Conservation (phyloP, 2,797 vertebrate species). For the Acomys russatus region DNA sequence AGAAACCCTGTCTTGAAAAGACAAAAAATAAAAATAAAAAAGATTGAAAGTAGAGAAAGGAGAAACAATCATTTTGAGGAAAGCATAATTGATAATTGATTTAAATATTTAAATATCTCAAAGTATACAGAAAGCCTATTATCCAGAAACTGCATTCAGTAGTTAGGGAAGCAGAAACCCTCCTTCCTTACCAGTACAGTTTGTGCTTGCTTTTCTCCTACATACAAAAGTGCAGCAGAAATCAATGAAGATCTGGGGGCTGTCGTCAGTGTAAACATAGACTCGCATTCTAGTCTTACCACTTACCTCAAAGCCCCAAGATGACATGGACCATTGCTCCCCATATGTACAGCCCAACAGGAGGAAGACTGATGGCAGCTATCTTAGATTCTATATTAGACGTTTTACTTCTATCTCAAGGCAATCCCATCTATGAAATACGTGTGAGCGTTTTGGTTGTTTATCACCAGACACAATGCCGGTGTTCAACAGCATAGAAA, state of each 20-base stretch:
- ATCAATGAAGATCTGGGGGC: background rate
- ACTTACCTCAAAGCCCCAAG: background rate
- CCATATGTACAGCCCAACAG: background rate
- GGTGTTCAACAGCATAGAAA: background rate
- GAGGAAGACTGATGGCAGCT: background rate
- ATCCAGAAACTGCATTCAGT: background rate
- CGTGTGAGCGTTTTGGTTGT: background rate
- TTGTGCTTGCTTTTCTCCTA: background rate
- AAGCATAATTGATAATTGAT: background rate
- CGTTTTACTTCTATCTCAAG: background rate
- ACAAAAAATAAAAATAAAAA: too few relatives aligned
- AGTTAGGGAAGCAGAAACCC: background rate
- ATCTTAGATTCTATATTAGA: background rate
- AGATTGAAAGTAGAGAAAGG: background rate
- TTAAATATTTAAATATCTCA: constrained; percentile 17
- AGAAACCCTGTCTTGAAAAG: too few relatives aligned
- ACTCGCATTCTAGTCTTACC: background rate
- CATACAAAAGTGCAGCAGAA: background rate
- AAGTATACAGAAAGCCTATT: background rate
- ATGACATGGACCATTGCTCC: background rate
- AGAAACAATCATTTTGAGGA: constrained; percentile 13
- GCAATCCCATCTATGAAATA: background rate
- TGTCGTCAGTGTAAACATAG: background rate
- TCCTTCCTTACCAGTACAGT: background rate
- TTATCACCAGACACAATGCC: background rate